Conservation (phyloP, 92 coral and sea anemone genomes). For the Parazoanthus darwini region DNA sequence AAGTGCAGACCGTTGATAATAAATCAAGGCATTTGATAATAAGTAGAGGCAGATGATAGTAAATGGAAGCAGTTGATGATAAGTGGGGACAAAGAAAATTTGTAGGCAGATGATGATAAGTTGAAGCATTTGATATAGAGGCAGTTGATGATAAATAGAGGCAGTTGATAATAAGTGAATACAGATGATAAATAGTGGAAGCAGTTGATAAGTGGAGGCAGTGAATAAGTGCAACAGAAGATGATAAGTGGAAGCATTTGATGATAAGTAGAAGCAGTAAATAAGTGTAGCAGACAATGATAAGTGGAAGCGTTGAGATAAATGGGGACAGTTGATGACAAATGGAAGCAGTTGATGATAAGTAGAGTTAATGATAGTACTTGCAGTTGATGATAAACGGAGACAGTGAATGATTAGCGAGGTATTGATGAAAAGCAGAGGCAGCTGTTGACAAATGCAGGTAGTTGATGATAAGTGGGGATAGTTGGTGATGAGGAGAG, state of each 20-base stretch:
- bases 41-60: neutral
- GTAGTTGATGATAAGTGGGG: slow-evolving; percentile 1
- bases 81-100: neutral
- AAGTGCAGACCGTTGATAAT: too few species aligned
- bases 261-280: too few species aligned
- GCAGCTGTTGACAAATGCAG: neutral
- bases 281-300: neutral
- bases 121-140: neutral
- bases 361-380: neutral
- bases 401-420: neutral
- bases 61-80: neutral
- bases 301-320: neutral
- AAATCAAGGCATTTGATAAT: neutral
- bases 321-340: neutral
- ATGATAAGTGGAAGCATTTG: neutral
- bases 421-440: too few species aligned
- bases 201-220: too few species aligned
- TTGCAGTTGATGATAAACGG: neutral
- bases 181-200: neutral
- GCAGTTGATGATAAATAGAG: neutral
- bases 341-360: neutral
- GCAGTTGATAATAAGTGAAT: neutral
- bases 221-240: neutral
- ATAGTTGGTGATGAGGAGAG: neutral
- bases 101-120: neutral